Evolutionary conservation across 2,888 invertebrate species (phyloP), one percentile per base, ranked within the genome.

Genomic region (Falcaria lacertinaria): DNA sequence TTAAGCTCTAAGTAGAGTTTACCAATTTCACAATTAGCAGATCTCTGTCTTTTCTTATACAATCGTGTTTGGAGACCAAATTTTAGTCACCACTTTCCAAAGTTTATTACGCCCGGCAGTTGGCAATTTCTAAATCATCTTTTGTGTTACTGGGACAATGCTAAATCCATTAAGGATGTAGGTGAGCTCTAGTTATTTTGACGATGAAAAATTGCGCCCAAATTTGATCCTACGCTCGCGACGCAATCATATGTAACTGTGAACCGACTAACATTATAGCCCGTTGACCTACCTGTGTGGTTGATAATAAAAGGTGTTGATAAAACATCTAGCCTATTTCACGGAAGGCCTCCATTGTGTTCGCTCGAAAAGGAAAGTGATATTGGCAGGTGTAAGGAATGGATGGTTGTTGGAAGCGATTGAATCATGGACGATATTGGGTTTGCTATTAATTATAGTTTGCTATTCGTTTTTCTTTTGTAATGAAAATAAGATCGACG

Each of bases 261-360:
- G 41, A 33, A 37, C 34, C 39, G 34, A 15, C 43, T 36, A 39
- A 25, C 14, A 15, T 46, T 51, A 40, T 44, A 44, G 52, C 52
- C 54, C 46, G 49, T 48, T 59, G 54, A 57, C 62, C 56, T 50
- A 43, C 46, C 52, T 50, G 49, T 49, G 48, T 53, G 40, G 32
- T 16, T 22, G 32, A 32, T 25, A 41, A 22, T 25, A 37, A 37
- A 22, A 22, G 37, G 1, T 56, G 56, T 60, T 57, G 54, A 54
- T 54, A 54, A 54, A 56, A 56, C 52, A 56, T 35, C 33, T 43
- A 34, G 40, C 36, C 43, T 44, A 41, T 37, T 48, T 51, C 25
- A 22, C 13, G 11, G 25, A 25, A 39, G 16, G 41, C 13, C 35
- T 15, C 16, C 25, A 41, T 35, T 37, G 36, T 28, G 32, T 25